Evolutionary conservation across 2,113 vertebrate genomes (phyloP), one percentile per base, ranked within the genome.

Genomic region (Sula dactylatra): DNA sequence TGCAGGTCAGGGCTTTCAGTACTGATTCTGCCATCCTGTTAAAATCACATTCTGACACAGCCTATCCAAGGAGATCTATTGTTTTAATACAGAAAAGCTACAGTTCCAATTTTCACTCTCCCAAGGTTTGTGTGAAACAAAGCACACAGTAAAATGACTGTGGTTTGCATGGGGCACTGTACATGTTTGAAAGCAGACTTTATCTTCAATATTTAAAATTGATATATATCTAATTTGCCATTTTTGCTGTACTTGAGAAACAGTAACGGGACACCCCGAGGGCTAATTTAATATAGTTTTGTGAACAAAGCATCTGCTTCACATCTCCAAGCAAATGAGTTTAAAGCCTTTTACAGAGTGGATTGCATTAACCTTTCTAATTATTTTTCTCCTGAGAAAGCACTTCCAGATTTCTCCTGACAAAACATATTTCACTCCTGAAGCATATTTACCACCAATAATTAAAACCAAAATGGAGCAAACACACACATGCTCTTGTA

Each of bases 321-420:
- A 42, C 56, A 32, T 94, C 81, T 94, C 94, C 58, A 77, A 95
- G 86, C 25, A 96, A 96, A 95, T 91, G 40, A 92, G 61, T 76
- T 69, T 91, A 47, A 93, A 96, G 83, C 62, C 73, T 69, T 85
- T 80, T 66, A 82, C 29, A 26, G 54, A 85, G 67, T 56, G n/a
- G 45, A 89, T 93, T 90, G 26, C 93, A 93, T 95, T 97, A 96
- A 96, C 95, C 95, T 97, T 97, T 96, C 84, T 86, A 97, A 95
- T 95, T 97, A 94, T 91, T 94, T 95, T 97, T 85, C 94, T 96
- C 95, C 78, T 90, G 94, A 95, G 93, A 95, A 95, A 94, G 84
- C 95, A 88, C 55, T 96, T 91, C 78, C 89, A 94, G n/a, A 90
- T 92, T 96, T 93, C 89, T 96, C 88, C 82, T 95, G 96, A 90